Percentiles rank a stretch among this genome's conserved stretches.
These are phyloP conservation scores for Polyommatus iphigenia DNA, from an alignment of 2,888 invertebrate genomes.

Conservation along the genomic window DNA sequence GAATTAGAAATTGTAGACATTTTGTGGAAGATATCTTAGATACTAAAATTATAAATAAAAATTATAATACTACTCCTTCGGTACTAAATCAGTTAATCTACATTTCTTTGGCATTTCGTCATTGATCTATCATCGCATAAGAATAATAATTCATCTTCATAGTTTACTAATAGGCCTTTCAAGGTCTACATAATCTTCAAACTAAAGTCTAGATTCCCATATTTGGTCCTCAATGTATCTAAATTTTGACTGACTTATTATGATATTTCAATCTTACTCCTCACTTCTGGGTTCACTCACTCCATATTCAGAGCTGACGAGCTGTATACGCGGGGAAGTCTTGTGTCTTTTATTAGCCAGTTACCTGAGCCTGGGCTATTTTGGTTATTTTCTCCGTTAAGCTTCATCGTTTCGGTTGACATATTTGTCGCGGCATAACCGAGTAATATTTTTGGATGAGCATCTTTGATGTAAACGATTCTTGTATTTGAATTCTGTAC, in stretches of 20 bases:
- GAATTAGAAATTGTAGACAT: neutral
- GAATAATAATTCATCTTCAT: no score
- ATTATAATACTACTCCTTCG: neutral
- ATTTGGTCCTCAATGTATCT: neutral
- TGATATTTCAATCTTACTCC: neutral
- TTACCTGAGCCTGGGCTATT: conserved; percentile 27
- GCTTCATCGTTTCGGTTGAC: conserved; percentile 11
- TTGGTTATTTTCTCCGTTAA: neutral
- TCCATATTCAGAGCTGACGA: neutral
- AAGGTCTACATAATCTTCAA: neutral
- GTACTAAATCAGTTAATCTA: no score
- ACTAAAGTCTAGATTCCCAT: neutral
- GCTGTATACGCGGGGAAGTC: neutral
- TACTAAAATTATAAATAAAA: no score
- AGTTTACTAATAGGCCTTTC: neutral
- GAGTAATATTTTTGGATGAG: neutral
- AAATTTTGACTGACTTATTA: neutral
- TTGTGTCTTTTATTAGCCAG: conserved; percentile 19
- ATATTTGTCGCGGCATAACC: neutral
- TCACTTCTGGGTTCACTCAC: neutral
- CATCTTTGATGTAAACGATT: neutral
- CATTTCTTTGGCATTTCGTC: no score
- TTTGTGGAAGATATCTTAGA: neutral
- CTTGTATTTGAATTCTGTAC: neutral
- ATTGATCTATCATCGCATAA: no score